phyloP scores from a whole-genome alignment of 2,113 vertebrate species.

The Zeus faber region DNA sequence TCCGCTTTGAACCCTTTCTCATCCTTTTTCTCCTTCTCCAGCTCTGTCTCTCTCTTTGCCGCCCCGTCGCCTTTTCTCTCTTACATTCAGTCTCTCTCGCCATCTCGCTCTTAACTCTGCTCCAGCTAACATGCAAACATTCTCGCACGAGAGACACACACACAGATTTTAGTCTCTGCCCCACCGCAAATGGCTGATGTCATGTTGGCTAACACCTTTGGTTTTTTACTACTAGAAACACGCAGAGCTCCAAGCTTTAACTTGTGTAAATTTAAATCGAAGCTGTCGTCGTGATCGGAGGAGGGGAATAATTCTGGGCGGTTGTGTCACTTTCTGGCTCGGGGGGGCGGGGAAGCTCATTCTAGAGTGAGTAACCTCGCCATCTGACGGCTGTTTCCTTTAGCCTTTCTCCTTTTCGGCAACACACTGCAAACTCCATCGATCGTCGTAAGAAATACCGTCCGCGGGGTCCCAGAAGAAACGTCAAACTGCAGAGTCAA shows the following conservation, averaged over 20 bases:
- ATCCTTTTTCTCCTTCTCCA: conserved; percentile 11
- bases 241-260: conserved; percentile 48
- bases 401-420: conserved; percentile 38
- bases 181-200: conserved; percentile 60
- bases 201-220: conserved; percentile 70
- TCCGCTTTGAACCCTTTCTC: background rate
- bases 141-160: conserved; percentile 41
- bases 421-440: conserved; percentile 35
- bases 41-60: background rate
- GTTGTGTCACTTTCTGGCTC: conserved; percentile 66
- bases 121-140: conserved; percentile 36
- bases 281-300: conserved; percentile 55
- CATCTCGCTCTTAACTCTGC: conserved; percentile 7
- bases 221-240: conserved; percentile 52
- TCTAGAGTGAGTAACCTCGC: conserved; percentile 62
- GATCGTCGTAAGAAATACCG: conserved; percentile 43
- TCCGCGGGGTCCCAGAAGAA: conserved; percentile 57
- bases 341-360: conserved; percentile 12
- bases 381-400: conserved; percentile 59
- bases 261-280: conserved; percentile 63
- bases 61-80: background rate
- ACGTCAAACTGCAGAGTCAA: background rate
- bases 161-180: conserved; percentile 12
- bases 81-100: conserved; percentile 2
- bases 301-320: conserved; percentile 27